Conservation (phyloP, 2,888 invertebrate species). For the Macrosiphum euphorbiae region DNA sequence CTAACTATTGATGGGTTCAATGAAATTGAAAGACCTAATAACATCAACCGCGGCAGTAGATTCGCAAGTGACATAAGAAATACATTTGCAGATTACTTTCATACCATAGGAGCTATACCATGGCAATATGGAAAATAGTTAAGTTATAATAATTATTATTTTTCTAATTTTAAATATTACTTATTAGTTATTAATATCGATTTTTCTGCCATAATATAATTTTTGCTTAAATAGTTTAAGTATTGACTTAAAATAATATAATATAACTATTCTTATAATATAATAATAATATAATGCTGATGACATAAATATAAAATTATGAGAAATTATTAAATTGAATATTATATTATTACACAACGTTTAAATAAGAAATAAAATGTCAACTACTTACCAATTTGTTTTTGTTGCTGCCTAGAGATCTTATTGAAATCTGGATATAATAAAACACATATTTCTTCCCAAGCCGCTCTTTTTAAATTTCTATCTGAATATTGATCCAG, state of each 20-base stretch:
- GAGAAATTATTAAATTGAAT: conserved; percentile 8
- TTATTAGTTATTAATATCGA: no score
- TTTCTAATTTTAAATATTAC: neutral
- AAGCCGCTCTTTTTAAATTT: conserved; percentile 34
- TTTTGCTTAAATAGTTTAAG: no score
- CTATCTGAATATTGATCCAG: conserved; percentile 1
- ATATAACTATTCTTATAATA: no score
- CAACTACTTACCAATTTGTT: neutral
- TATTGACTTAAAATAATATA: no score
- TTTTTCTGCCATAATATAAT: neutral
- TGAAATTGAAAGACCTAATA: conserved; percentile 38
- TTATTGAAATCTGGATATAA: conserved; percentile 17
- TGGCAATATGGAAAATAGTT: conserved; percentile 28
- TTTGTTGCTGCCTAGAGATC: neutral
- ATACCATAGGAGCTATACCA: conserved; percentile 30
- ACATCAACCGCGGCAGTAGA: neutral
- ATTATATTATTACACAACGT: neutral
- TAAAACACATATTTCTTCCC: conserved; percentile 14
- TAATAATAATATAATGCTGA: no score
- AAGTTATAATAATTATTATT: neutral
- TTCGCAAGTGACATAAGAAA: conserved; percentile 4
- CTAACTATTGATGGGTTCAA: conserved; percentile 46
- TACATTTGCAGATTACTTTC: neutral
- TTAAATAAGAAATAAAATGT: neutral
- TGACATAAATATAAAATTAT: no score